These are phyloP conservation scores for Chrosomus eos DNA, from an alignment of 2,797 vertebrate genomes.

Conservation along the genomic window DNA sequence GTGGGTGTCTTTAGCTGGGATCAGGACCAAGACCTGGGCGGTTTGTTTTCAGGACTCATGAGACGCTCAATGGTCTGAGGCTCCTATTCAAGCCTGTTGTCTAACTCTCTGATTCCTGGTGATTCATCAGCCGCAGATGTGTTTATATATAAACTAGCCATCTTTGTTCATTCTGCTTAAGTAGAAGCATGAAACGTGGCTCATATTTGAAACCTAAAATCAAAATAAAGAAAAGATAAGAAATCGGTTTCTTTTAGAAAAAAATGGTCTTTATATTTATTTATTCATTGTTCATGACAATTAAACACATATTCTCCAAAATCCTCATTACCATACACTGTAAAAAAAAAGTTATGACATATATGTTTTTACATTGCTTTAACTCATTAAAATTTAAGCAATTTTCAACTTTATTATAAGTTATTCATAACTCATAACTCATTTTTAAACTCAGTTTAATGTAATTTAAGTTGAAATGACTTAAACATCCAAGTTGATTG, in stretches of 20 bases:
- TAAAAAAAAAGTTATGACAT: too few species aligned
- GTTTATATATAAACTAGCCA: conserved; percentile 22
- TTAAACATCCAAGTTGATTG: too few species aligned
- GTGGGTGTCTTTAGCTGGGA: conserved; percentile 22
- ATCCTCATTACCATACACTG: too few species aligned
- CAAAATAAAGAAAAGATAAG: background rate
- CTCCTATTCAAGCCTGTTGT: conserved; percentile 51
- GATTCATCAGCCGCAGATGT: conserved; percentile 28
- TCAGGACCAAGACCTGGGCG: conserved; percentile 28
- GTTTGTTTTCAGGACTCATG: conserved; percentile 45
- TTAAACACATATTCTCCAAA: background rate
- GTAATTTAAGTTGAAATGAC: too few species aligned
- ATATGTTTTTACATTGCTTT: too few species aligned
- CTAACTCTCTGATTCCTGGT: conserved; percentile 45
- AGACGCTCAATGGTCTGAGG: conserved; percentile 15
- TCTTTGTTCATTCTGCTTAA: background rate
- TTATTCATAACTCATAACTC: too few species aligned
- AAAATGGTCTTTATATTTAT: background rate
- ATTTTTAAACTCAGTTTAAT: too few species aligned
- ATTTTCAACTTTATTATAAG: too few species aligned
- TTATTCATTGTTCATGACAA: background rate
- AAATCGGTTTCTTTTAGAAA: background rate
- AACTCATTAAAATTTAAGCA: too few species aligned
- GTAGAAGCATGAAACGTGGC: background rate
- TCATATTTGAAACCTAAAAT: background rate